phyloP scores from a whole-genome alignment of 2,797 vertebrate genomes.

The Thamnophis elegans region DNA sequence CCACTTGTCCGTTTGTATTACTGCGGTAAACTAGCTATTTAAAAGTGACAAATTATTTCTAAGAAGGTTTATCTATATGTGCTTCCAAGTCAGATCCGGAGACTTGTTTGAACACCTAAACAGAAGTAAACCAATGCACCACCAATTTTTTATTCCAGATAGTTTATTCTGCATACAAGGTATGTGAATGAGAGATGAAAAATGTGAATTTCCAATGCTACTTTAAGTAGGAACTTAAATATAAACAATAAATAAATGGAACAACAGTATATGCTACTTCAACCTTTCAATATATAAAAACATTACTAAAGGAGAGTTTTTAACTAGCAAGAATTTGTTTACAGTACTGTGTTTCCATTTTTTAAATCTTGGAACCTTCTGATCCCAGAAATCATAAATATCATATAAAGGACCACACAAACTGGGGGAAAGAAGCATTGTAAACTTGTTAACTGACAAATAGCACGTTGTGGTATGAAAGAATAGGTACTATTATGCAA shows the following conservation, averaged over 20 bases:
- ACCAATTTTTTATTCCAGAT: background rate
- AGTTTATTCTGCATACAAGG: background rate
- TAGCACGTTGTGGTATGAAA: too few species aligned
- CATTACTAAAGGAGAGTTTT: background rate
- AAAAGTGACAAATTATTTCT: background rate
- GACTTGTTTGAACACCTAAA: background rate
- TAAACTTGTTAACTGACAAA: too few species aligned
- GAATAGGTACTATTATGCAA: too few species aligned
- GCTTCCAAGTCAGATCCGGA: background rate
- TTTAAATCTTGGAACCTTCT: too few species aligned
- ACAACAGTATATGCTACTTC: background rate
- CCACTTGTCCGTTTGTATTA: too few species aligned
- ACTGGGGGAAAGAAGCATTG: too few species aligned
- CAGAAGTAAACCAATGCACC: background rate
- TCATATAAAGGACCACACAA: too few species aligned
- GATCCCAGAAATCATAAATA: too few species aligned
- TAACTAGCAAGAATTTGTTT: background rate
- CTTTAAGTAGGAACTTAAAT: background rate
- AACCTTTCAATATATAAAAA: background rate
- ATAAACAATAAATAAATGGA: background rate
- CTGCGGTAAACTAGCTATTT: background rate
- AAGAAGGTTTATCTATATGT: background rate
- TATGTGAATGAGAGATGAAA: background rate
- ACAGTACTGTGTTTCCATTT: background rate
- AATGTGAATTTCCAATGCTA: background rate